Percentiles rank a stretch among this genome's conserved stretches.
Evolutionary conservation across 2,113 vertebrate species (phyloP).

Genomic region (Thryonomys swinderianus): DNA sequence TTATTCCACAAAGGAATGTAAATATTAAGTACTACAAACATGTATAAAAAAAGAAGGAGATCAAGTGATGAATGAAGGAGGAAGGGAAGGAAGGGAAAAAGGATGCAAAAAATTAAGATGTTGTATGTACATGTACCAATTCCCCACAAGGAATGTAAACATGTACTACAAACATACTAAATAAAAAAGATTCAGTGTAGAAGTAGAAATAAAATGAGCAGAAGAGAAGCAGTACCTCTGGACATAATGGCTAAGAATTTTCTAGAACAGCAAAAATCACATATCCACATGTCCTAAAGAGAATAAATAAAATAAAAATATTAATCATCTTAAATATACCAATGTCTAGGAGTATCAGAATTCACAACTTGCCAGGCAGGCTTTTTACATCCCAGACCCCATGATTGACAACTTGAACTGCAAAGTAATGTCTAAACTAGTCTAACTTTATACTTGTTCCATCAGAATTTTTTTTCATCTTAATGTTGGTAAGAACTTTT

Average conservation of each 20-base stretch:
- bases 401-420: not conserved
- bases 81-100: too few species aligned
- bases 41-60: too few species aligned
- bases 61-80: too few species aligned
- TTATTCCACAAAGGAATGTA: too few species aligned
- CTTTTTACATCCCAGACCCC: too few species aligned
- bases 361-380: not conserved
- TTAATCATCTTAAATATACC: not conserved
- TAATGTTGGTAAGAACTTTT: slow-evolving; percentile 32
- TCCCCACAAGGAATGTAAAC: too few species aligned
- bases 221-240: not conserved
- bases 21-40: not conserved
- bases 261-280: not conserved
- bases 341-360: not conserved
- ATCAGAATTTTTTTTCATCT: slow-evolving; percentile 43
- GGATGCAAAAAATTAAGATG: too few species aligned
- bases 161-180: too few species aligned
- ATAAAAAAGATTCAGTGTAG: not conserved
- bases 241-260: slow-evolving; percentile 4
- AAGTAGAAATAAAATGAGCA: slow-evolving; percentile 24
- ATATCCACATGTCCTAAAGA: slow-evolving; percentile 15
- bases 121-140: too few species aligned
- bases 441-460: not conserved
- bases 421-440: not conserved
- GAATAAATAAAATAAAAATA: slow-evolving; percentile 54